phyloP scores from a whole-genome alignment of 2,113 vertebrate species.

The Syngnathoides biaculeatus region DNA sequence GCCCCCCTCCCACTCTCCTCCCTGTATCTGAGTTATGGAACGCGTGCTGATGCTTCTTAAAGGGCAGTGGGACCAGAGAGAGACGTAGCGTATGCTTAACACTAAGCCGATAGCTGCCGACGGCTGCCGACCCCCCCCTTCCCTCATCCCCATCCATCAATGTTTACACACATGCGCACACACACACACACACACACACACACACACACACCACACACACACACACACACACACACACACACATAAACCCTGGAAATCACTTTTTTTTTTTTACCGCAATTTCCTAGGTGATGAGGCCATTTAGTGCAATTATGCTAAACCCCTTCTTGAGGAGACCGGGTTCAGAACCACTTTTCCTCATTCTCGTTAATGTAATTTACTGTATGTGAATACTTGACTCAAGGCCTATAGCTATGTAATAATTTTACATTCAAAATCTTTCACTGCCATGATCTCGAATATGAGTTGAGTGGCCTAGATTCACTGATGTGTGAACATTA shows the following conservation, averaged over 20 bases:
- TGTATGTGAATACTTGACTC: too few species aligned
- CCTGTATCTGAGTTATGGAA: constrained; percentile 63
- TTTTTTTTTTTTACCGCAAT: constrained; percentile 29
- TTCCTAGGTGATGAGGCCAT: constrained; percentile 19
- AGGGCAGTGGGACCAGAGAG: constrained; percentile 57
- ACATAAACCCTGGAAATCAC: constrained; percentile 31
- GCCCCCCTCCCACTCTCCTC: constrained; percentile 11
- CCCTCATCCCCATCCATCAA: constrained; percentile 73
- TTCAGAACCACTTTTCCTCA: constrained; percentile 1
- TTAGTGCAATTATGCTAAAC: constrained; percentile 35
- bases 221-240: constrained; percentile 6
- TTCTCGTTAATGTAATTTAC: background rate
- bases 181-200: constrained; percentile 6
- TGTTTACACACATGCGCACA: constrained; percentile 44
- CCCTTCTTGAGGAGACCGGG: constrained; percentile 8
- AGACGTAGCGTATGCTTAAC: constrained; percentile 54
- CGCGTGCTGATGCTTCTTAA: constrained; percentile 58
- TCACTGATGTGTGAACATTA: too few species aligned
- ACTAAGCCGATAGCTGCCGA: constrained; percentile 53
- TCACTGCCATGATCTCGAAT: background rate
- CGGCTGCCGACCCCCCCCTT: too few species aligned
- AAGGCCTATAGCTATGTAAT: too few species aligned
- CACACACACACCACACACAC: constrained; percentile 24
- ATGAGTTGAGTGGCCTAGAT: too few species aligned
- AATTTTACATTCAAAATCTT: too few species aligned